These are phyloP conservation scores for Apostichopus californicus DNA, from an alignment of 35 echinoderm and acorn worm species.

Conservation along the genomic window DNA sequence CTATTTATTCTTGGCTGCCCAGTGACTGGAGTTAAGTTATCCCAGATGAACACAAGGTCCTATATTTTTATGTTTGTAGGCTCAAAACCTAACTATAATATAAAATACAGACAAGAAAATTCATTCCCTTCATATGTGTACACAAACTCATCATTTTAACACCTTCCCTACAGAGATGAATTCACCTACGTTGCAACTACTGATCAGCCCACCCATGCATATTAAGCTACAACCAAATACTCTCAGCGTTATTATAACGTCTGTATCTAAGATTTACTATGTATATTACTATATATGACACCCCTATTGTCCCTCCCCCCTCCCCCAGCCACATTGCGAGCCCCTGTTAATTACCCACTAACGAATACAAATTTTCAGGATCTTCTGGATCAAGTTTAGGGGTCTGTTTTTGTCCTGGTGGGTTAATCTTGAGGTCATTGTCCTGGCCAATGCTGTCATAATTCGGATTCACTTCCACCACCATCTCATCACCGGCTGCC, in stretches of 20 bases:
- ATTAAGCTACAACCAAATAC: neutral
- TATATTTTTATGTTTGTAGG: too few relatives aligned
- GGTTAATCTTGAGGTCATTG: neutral
- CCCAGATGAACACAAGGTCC: too few relatives aligned
- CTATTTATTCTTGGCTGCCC: too few relatives aligned
- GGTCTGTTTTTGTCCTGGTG: neutral
- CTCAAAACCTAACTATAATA: too few relatives aligned
- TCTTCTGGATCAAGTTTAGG: neutral
- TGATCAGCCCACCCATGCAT: too few relatives aligned
- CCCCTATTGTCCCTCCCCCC: neutral
- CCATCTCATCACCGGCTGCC: neutral
- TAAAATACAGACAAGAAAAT: too few relatives aligned
- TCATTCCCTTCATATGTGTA: too few relatives aligned
- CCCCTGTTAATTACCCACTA: neutral
- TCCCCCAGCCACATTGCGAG: neutral
- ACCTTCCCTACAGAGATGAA: too few relatives aligned
- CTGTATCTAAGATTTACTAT: too few relatives aligned
- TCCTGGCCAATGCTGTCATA: constrained; percentile 16
- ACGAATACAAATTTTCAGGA: constrained; percentile 12
- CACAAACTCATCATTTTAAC: too few relatives aligned
- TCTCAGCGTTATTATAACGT: neutral
- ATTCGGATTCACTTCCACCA: neutral
- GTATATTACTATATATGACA: neutral
- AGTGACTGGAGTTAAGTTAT: too few relatives aligned
- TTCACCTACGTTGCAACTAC: too few relatives aligned